phyloP scores from a whole-genome alignment of 2,888 invertebrate genomes.

The Tetragnatha montana region DNA sequence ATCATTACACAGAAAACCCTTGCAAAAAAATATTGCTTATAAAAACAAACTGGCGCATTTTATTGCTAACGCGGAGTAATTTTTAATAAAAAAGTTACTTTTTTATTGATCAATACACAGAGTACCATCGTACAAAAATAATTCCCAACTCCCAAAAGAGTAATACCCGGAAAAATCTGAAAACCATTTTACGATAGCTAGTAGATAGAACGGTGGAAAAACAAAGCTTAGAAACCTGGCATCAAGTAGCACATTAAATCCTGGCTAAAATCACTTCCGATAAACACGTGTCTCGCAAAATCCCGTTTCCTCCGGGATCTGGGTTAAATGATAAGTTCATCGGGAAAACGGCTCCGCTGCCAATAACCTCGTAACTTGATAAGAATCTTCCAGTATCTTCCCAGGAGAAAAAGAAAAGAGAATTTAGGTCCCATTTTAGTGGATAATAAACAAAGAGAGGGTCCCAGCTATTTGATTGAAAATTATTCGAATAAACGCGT shows the following conservation, averaged over 20 bases:
- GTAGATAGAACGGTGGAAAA: not conserved
- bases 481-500: not conserved
- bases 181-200: not conserved
- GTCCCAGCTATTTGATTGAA: not conserved
- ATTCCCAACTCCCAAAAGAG: not conserved
- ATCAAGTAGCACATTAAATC: not conserved
- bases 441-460: not conserved
- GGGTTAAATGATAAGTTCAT: slow-evolving; percentile 25
- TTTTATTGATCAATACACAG: too few species aligned
- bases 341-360: slow-evolving; percentile 17
- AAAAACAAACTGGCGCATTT: too few species aligned
- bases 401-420: not conserved
- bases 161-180: not conserved
- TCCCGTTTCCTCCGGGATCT: not conserved
- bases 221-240: not conserved
- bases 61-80: too few species aligned
- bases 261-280: slow-evolving; percentile 10
- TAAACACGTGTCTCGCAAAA: not conserved
- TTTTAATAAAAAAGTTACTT: too few species aligned
- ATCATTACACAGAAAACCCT: too few species aligned
- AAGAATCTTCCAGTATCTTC: slow-evolving; percentile 5
- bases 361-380: slow-evolving; percentile 24
- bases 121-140: too few species aligned
- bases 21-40: too few species aligned
- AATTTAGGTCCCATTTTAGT: not conserved